Base-by-base conservation (phyloP, 2,888 invertebrate genomes). In the Mythimna pallens region DNA sequence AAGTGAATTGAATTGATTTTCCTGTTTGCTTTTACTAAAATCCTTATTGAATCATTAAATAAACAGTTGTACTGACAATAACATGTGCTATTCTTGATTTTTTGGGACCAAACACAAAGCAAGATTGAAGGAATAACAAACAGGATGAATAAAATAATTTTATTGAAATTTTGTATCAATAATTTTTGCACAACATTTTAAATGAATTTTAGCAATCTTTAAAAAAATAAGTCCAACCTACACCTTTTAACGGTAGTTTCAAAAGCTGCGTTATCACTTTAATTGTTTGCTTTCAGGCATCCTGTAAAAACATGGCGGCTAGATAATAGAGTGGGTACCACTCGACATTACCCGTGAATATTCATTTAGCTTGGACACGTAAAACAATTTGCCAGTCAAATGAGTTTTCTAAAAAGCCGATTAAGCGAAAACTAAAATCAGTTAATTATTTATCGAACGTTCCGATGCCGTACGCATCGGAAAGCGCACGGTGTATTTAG, bases 361-460 rank as follows among this genome's bases (percentile, higher is more conserved):
- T 91, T 90, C 89, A 92, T 92, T 90, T 88, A 87, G 85, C 84
- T 86, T 83, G 89, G 83, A 89, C 88, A 91, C 90, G 90, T 91
- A 90, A 92, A 93, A 94, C 92, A 95, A 95, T 95, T 95, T 95
- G 91, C 93, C 92, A 93, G 93, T 93, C 93, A 95, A 95, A 95
- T 96, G 94, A 94, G 93, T 95, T 94, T 93, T 93, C 96, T 96
- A 95, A 96, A 95, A 94, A 94, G 95, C 95, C 92, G 94, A 95
- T 94, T 95, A 95, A 94, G 96, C 95, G 91, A 90, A 94, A 95
- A 95, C 95, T 95, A 94, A 93, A 94, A 92, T 94, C 92, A 89
- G 93, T 92, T 94, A 94, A 95, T 94, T 95, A 95, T 95, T 94
- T 93, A 93, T 92, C 89, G 91, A 90, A 90, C 85, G 84, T 78